phyloP scores from a whole-genome alignment of 2,797 vertebrate genomes.

The Schizopygopsis pylzovi region DNA sequence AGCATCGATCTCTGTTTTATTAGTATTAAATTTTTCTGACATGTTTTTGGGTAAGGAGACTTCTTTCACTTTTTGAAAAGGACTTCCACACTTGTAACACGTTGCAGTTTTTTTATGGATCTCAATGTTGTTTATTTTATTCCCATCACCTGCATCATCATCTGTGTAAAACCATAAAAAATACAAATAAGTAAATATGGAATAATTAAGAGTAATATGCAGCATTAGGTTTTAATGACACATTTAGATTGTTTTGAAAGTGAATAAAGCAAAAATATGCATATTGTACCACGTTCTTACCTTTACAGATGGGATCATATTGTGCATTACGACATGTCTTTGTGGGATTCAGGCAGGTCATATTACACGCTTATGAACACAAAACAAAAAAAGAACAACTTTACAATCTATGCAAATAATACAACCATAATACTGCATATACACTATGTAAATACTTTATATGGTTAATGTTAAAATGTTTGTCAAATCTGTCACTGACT shows the following conservation, averaged over 20 bases:
- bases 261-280: neutral
- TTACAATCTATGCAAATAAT: neutral
- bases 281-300: conserved; percentile 7
- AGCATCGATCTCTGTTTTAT: neutral
- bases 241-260: neutral
- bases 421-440: neutral
- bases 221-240: neutral
- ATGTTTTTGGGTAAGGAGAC: accelerated
- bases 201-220: neutral
- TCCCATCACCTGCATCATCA: accelerated
- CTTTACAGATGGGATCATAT: accelerated
- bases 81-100: conserved; percentile 51
- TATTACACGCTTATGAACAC: neutral
- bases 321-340: accelerated
- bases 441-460: no score
- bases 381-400: neutral
- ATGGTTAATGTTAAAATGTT: no score
- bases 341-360: conserved; percentile 25
- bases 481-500: neutral
- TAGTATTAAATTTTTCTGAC: neutral
- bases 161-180: neutral
- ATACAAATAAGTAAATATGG: neutral
- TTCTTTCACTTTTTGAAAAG: accelerated
- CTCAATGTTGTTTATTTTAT: neutral
- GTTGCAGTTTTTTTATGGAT: accelerated